Base-by-base conservation (phyloP, 2,113 vertebrate species). In the Cavia aperea region DNA sequence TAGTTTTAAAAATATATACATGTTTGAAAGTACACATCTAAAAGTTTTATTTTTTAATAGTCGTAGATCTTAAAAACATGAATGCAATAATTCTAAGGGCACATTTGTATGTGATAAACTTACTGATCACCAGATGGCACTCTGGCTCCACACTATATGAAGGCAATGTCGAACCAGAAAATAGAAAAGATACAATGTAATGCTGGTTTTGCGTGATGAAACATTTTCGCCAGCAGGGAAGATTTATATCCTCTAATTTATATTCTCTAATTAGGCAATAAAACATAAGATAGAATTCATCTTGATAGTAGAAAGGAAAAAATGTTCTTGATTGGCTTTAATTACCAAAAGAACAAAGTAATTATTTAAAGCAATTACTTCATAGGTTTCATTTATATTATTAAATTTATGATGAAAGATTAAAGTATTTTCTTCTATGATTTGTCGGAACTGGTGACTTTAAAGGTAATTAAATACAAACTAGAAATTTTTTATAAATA, bases 81-180 rank as follows among this genome's bases (percentile, higher is more conserved):
- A 63, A 77, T 56, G 8, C 84, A 91, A 51, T 56, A 56, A 82
- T 86, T 95, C 56, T 24, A 82, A 56, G 54, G 12, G 49, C 72
- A 56, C 13, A 79, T 12, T 24, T 90, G 43, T 63, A 78, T 91
- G 86, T 89, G 10, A 65, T 96, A 62, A 96, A 51, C 84, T 29
- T n/a, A 54, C 29, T 1, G 0, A 79, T 62, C 97, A 94, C 95
- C 87, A 95, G 96, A 83, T 97, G 98, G 96, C 98, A 94, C 91
- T 89, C 23, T 95, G 96, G 96, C 63, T 96, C 97, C 86, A 54
- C 66, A 7, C 23, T 91, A 78, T 86, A 54, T 2, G 29, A 86
- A 94, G 49, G n/a, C 26, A 0, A 0, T 1, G 1, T 73, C 26
- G 83, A 75, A 29, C 31, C 19, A 24, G 33, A 29, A 24, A 39